phyloP scores from a whole-genome alignment of 53 echinoderm and acorn worm species.

The Astropecten irregularis region DNA sequence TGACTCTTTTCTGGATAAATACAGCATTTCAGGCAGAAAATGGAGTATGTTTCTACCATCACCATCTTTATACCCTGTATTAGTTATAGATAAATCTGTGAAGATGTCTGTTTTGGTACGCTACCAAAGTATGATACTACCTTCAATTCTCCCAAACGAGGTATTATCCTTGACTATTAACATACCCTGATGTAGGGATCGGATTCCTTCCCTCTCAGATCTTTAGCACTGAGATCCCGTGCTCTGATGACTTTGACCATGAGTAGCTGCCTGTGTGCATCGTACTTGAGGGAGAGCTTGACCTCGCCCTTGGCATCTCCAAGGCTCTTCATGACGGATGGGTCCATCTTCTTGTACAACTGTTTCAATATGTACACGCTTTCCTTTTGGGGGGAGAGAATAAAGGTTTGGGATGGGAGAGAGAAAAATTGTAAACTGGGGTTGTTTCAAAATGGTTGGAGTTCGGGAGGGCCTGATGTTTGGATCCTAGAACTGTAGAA shows the following conservation, averaged over 20 bases:
- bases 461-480: background rate
- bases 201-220: conserved; percentile 79
- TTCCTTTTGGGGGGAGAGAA: conserved; percentile 54
- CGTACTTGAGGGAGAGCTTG: conserved; percentile 90
- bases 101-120: too few species aligned
- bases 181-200: conserved; percentile 91
- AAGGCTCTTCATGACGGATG: conserved; percentile 88
- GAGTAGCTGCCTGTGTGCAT: conserved; percentile 59
- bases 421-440: background rate
- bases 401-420: background rate
- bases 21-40: too few species aligned
- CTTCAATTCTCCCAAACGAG: too few species aligned
- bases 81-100: too few species aligned
- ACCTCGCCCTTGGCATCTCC: conserved; percentile 94
- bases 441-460: background rate
- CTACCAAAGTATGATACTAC: too few species aligned
- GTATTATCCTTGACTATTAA: too few species aligned
- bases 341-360: conserved; percentile 96
- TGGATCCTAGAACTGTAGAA: too few species aligned
- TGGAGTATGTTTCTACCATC: too few species aligned
- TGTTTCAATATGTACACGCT: conserved; percentile 94
- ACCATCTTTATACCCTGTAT: too few species aligned
- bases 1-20: too few species aligned
- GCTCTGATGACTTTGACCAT: conserved; percentile 89
- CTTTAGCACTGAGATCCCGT: conserved; percentile 91